Evolutionary conservation across 2,113 vertebrate species (phyloP).

Genomic region (Salvelinus fontinalis): DNA sequence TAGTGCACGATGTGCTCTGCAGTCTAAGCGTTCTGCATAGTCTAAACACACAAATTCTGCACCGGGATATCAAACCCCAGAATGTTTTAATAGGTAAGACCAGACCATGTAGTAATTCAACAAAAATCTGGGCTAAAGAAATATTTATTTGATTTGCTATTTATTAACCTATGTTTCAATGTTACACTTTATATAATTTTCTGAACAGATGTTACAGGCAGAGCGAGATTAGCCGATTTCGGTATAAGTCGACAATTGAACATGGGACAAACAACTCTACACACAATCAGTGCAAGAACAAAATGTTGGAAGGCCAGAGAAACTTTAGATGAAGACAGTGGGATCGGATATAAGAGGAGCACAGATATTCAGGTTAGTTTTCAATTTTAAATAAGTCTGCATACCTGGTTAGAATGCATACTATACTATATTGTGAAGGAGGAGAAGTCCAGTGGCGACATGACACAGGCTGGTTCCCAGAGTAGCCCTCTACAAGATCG

Average conservation of each 20-base stretch:
- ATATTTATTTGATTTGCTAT: not conserved
- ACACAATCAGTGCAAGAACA: constrained; percentile 57
- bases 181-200: not conserved
- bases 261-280: constrained; percentile 40
- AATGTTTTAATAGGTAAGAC: constrained; percentile 68
- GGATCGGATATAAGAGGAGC: constrained; percentile 52
- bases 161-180: not conserved
- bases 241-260: constrained; percentile 61
- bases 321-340: constrained; percentile 26
- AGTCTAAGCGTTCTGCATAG: constrained; percentile 57
- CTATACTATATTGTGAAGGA: no score
- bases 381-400: no score
- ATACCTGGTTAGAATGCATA: not conserved
- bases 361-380: constrained; percentile 65
- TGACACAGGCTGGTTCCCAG: no score
- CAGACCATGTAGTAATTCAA: not conserved
- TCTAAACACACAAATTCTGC: constrained; percentile 45
- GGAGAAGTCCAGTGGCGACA: no score
- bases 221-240: constrained; percentile 62
- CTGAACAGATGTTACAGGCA: constrained; percentile 44
- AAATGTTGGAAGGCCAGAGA: constrained; percentile 67
- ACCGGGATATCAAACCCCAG: constrained; percentile 70
- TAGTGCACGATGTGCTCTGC: constrained; percentile 43
- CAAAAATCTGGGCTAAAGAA: not conserved
- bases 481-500: no score